These are phyloP conservation scores for Spheniscus mendiculus DNA, from an alignment of 2,113 vertebrate species.

Conservation along the genomic window DNA sequence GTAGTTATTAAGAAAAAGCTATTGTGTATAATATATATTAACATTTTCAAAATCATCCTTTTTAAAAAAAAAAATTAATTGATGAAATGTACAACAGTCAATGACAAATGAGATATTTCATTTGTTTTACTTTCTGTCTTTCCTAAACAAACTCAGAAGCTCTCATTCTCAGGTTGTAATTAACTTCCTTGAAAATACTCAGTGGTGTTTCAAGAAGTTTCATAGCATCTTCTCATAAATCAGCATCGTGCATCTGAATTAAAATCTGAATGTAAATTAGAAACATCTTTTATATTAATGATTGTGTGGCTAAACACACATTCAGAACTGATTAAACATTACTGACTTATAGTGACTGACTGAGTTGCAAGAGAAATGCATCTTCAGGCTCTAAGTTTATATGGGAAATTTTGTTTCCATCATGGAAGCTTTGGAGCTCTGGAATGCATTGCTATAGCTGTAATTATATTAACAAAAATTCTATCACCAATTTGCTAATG, in stretches of 20 bases:
- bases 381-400: background rate
- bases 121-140: slow-evolving; percentile 52
- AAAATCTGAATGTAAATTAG: slow-evolving; percentile 57
- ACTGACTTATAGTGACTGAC: background rate
- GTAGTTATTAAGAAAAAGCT: background rate
- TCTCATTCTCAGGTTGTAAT: slow-evolving; percentile 64
- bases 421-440: background rate
- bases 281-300: slow-evolving; percentile 40
- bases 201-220: slow-evolving; percentile 55
- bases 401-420: background rate
- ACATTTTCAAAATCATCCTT: background rate
- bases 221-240: slow-evolving; percentile 41
- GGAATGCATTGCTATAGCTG: background rate
- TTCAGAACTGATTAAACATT: slow-evolving; percentile 46
- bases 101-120: slow-evolving; percentile 45
- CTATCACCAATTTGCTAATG: background rate
- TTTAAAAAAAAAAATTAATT: background rate
- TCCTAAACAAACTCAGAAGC: slow-evolving; percentile 27
- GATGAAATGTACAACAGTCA: background rate
- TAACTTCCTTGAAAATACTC: slow-evolving; percentile 62
- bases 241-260: slow-evolving; percentile 51
- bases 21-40: background rate
- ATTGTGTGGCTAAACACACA: slow-evolving; percentile 36
- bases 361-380: background rate
- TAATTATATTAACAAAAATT: background rate